Base-by-base conservation (phyloP, 2,113 vertebrate species). In the Cyprinus carpio region DNA sequence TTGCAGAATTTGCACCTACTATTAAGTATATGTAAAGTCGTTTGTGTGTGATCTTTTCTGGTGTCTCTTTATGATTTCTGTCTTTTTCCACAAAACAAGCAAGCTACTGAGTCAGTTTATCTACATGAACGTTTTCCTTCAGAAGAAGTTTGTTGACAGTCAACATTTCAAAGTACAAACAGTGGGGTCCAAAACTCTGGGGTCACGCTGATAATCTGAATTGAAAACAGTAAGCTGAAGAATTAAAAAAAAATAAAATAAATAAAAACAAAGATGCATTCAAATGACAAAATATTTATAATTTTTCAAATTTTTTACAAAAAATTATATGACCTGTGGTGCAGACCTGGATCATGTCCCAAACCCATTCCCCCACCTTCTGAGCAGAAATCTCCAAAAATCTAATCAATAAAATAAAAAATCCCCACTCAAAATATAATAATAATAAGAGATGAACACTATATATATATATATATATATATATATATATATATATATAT, bases 1-100 rank as follows among this genome's bases (percentile, higher is more conserved):
- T 90, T 95, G 95, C 94, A 94, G 92, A 94, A 92, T 95, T 95
- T 95, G 95, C 93, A 95, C 94, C 94, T 93, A 92, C 93, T 92
- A 90, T 93, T 90, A 89, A 91, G 89, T 88, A 92, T 81, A 80
- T 88, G 91, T 91, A 90, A 91, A 90, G 88, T 87, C 76, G 86
- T 83, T 83, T 90, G 79, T 84, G 75, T 91, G 86, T 89, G 89
- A 87, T 87, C 85, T 86, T 88, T 83, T 80, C 86, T 91, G 87
- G 80, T 51, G 65, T 89, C 54, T 49, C 25, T 85, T 62, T 86
- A 84, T 58, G 87, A 75, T 85, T 87, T 87, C 82, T 87, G 88
- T 83, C 46, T 34, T 85, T 89, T 84, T 89, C 83, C 79, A 40
- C 54, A 77, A 43, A 87, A 78, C 69, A 89, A 75, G 71, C 83